Percentiles rank a stretch among this genome's conserved stretches.
phyloP scores from a whole-genome alignment of 2,113 vertebrate species.

The Psittacus erithacus region DNA sequence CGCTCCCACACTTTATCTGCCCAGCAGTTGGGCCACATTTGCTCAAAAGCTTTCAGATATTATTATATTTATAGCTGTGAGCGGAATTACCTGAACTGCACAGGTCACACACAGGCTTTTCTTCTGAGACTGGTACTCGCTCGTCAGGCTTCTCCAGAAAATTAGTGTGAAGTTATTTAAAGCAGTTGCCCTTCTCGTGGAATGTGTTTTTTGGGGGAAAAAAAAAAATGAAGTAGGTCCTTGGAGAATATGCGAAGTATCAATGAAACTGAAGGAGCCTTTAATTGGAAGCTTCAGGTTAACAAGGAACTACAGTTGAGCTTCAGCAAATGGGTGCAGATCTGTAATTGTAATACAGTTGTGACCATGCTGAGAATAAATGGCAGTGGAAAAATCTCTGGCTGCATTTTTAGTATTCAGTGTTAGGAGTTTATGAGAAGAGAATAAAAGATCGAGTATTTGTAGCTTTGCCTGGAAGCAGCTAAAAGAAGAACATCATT shows the following conservation, averaged over 20 bases:
- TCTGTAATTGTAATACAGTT: slow-evolving; percentile 41
- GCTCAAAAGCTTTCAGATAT: neutral
- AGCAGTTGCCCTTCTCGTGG: slow-evolving; percentile 27
- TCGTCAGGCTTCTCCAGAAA: neutral
- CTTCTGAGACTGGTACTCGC: neutral
- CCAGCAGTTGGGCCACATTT: neutral
- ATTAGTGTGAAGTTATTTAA: slow-evolving; percentile 51
- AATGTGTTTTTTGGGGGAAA: neutral
- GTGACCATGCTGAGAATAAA: slow-evolving; percentile 51
- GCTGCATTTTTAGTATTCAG: slow-evolving; percentile 58
- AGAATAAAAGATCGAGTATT: slow-evolving; percentile 63
- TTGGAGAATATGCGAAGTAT: slow-evolving; percentile 28
- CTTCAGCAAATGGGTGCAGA: neutral
- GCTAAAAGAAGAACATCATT: slow-evolving; percentile 60
- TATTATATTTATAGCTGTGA: neutral
- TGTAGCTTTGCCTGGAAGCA: slow-evolving; percentile 64
- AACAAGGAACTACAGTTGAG: slow-evolving; percentile 35
- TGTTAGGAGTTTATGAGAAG: slow-evolving; percentile 60
- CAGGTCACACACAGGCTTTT: neutral
- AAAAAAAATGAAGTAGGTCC: neutral
- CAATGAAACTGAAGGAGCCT: slow-evolving; percentile 49
- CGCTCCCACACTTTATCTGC: neutral
- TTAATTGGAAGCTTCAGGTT: slow-evolving; percentile 59
- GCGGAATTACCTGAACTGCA: neutral
- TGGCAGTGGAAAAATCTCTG: slow-evolving; percentile 63